Percentiles rank a stretch among this genome's conserved stretches.
Evolutionary conservation across 92 coral and sea anemone species (phyloP).

Genomic region (Umimayanthus chanpuru): DNA sequence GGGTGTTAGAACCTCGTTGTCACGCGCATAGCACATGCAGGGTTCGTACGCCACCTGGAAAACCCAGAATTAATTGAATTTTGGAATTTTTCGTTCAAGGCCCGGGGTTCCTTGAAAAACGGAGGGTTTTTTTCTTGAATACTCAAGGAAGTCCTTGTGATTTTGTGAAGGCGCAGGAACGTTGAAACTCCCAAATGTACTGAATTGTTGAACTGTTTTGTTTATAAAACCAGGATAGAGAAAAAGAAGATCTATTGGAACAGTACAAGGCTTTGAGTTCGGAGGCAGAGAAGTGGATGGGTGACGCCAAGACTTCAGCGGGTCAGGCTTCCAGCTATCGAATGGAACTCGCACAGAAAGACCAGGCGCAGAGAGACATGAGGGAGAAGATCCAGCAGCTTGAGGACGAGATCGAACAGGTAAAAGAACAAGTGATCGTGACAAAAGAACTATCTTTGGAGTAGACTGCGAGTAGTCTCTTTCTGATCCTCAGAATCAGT

Average conservation of each 20-base stretch:
- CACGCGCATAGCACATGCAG: too few species aligned
- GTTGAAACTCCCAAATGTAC: not conserved
- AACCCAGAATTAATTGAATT: too few species aligned
- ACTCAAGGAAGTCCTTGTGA: too few species aligned
- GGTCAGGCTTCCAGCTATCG: slow-evolving; percentile 85
- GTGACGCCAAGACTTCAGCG: slow-evolving; percentile 82
- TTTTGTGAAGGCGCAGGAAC: too few species aligned
- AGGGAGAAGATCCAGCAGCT: slow-evolving; percentile 77
- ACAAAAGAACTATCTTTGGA: too few species aligned
- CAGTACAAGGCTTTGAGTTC: slow-evolving; percentile 87
- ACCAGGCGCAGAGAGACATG: slow-evolving; percentile 82
- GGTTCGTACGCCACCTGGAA: too few species aligned
- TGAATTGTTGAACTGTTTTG: not conserved
- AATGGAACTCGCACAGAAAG: slow-evolving; percentile 81
- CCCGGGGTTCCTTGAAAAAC: too few species aligned
- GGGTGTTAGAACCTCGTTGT: too few species aligned
- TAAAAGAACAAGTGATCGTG: slow-evolving; percentile 24
- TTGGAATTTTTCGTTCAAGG: too few species aligned
- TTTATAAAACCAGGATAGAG: slow-evolving; percentile 76
- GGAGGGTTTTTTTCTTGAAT: too few species aligned
- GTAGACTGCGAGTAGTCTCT: too few species aligned
- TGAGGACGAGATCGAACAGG: slow-evolving; percentile 95
- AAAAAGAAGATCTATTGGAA: slow-evolving; percentile 93
- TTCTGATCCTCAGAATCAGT: too few species aligned
- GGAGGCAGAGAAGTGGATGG: slow-evolving; percentile 87